phyloP scores from a whole-genome alignment of 2,113 vertebrate genomes.

The Delphinus delphis region DNA sequence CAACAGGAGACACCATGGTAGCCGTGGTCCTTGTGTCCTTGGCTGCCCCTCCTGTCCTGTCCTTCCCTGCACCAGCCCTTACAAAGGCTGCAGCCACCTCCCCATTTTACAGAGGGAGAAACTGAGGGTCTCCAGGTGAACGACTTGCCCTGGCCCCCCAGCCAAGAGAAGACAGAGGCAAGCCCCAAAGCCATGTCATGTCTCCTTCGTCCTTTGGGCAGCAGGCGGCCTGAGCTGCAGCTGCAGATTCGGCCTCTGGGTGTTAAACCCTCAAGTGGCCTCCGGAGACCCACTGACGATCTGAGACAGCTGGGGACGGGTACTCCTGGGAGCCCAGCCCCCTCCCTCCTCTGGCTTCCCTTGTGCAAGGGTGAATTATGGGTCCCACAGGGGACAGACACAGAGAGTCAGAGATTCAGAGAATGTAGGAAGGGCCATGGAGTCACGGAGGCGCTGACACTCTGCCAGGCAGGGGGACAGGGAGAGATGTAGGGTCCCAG shows the following conservation, averaged over 20 bases:
- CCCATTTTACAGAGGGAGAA: background rate
- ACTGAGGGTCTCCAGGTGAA: rapidly evolving
- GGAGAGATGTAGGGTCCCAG: background rate
- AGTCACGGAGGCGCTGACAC: background rate
- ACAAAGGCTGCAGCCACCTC: background rate
- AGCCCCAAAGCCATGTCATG: rapidly evolving
- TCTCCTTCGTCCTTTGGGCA: background rate
- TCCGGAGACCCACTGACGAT: background rate
- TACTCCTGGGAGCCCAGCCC: background rate
- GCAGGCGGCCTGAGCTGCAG: background rate
- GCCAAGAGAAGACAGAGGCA: background rate
- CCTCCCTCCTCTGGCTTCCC: background rate
- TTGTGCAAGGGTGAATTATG: background rate
- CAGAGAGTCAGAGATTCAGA: background rate
- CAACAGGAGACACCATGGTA: background rate
- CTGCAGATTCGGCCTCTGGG: background rate
- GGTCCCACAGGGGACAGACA: background rate
- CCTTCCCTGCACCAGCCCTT: background rate
- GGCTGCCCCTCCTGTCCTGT: background rate
- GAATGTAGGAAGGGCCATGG: no score
- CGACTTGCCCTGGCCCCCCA: background rate
- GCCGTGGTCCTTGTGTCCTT: background rate
- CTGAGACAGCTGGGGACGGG: background rate
- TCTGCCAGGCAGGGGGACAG: background rate
- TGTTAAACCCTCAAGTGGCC: background rate